phyloP scores from a whole-genome alignment of 2,113 vertebrate species.

The Solea solea region DNA sequence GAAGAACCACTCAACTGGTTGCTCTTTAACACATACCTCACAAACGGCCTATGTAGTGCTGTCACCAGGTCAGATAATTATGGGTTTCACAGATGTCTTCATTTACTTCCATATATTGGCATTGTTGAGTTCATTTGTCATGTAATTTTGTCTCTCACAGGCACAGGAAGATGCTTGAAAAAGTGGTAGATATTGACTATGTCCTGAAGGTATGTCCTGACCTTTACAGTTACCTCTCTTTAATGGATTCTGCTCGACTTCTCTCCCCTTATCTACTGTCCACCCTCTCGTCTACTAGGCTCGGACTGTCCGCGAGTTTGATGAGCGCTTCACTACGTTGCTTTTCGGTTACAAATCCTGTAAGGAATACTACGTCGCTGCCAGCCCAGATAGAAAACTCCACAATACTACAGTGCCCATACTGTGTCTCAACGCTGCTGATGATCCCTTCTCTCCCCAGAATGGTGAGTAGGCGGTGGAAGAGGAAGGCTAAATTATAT shows the following conservation, averaged over 20 bases:
- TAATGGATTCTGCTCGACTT: accelerated
- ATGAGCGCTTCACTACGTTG: constrained; percentile 83
- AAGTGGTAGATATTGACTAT: constrained; percentile 81
- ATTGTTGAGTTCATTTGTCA: too few relatives aligned
- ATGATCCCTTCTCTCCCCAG: constrained; percentile 86
- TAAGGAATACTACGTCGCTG: constrained; percentile 80
- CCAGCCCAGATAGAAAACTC: constrained; percentile 83
- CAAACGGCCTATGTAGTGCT: constrained; percentile 51
- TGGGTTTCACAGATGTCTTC: neutral
- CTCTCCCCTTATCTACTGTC: accelerated
- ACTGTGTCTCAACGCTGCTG: constrained; percentile 86
- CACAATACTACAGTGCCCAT: constrained; percentile 78
- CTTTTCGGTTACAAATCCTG: constrained; percentile 84
- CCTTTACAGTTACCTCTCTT: neutral
- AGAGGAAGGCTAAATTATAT: neutral
- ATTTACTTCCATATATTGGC: too few relatives aligned
- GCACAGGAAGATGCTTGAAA: constrained; percentile 82
- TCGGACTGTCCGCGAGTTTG: constrained; percentile 82
- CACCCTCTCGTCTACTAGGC: constrained; percentile 68
- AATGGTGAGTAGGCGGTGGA: constrained; percentile 63
- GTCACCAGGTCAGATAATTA: constrained; percentile 64
- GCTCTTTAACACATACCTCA: constrained; percentile 84
- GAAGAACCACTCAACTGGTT: constrained; percentile 85
- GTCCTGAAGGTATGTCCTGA: constrained; percentile 79
- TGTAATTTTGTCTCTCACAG: constrained; percentile 47